A percentile compares a stretch with the other conserved stretches of the same genome.
Evolutionary conservation across 1,140 invertebrate genomes (phyloP).

Genomic region (Andricus grossulariae): DNA sequence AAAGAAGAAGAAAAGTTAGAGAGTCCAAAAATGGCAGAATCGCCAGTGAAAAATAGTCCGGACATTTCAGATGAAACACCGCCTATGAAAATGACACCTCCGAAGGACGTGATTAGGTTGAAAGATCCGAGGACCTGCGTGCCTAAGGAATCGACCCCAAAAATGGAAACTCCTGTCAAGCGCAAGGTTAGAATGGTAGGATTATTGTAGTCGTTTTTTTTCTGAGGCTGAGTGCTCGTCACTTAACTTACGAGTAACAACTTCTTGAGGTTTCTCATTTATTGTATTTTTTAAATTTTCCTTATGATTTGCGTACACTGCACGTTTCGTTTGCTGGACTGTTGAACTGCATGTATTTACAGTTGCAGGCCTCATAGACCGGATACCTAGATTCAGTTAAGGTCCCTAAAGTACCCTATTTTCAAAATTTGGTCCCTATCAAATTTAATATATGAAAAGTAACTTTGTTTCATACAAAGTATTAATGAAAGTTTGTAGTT

Average conservation of each 20-base stretch:
- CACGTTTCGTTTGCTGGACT: neutral
- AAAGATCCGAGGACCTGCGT: conserved; percentile 72
- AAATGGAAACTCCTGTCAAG: conserved; percentile 70
- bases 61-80: neutral
- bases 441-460: too few relatives aligned
- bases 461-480: too few relatives aligned
- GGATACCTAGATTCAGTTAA: too few relatives aligned
- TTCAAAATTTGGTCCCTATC: too few relatives aligned
- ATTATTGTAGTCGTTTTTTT: conserved; percentile 49
- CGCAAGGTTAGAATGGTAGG: conserved; percentile 73
- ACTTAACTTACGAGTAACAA: neutral
- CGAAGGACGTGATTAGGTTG: conserved; percentile 50
- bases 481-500: too few relatives aligned
- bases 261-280: conserved; percentile 16
- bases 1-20: too few relatives aligned
- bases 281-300: conserved; percentile 5
- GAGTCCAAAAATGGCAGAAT: neutral
- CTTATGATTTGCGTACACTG: neutral
- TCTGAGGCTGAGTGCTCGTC: conserved; percentile 34
- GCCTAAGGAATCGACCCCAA: conserved; percentile 63
- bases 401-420: too few relatives aligned
- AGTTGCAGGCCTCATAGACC: neutral
- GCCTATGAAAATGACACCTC: conserved; percentile 12
- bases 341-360: neutral
- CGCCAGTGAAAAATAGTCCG: neutral